Percentiles rank a stretch among this genome's conserved stretches.
phyloP scores from a whole-genome alignment of 37 sponge, comb jelly and placozoan species.

The Aplysina aerophoba region DNA sequence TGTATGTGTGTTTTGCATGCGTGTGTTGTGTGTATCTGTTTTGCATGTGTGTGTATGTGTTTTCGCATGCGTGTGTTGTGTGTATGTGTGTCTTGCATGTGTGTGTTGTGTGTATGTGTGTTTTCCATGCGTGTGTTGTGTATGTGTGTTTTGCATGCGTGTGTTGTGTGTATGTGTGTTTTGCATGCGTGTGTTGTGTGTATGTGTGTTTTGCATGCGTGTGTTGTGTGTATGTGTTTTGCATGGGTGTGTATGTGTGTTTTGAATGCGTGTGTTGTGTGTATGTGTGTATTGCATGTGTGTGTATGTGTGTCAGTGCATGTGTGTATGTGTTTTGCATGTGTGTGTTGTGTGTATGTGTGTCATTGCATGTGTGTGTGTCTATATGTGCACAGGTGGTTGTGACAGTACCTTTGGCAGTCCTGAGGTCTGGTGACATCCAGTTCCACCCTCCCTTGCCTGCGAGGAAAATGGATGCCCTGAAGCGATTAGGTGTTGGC shows the following conservation, averaged over 20 bases:
- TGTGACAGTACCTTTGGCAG: slow-evolving; percentile 81
- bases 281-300: no score
- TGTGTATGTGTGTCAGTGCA: no score
- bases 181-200: not conserved
- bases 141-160: not conserved
- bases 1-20: no score
- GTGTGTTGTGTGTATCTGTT: no score
- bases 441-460: slow-evolving; percentile 70
- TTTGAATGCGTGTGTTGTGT: no score
- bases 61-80: no score
- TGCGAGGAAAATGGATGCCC: slow-evolving; percentile 72
- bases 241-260: not conserved
- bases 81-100: no score
- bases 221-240: not conserved
- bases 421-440: slow-evolving; percentile 62
- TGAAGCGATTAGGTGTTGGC: slow-evolving; percentile 80
- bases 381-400: slow-evolving; percentile 63
- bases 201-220: not conserved
- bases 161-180: not conserved
- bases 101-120: no score
- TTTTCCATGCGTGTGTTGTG: not conserved
- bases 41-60: no score
- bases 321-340: no score
- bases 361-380: not conserved
- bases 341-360: no score